Percentiles rank a stretch among this genome's conserved stretches.
phyloP scores from a whole-genome alignment of 2,888 invertebrate species.

The Pheosia tremula region DNA sequence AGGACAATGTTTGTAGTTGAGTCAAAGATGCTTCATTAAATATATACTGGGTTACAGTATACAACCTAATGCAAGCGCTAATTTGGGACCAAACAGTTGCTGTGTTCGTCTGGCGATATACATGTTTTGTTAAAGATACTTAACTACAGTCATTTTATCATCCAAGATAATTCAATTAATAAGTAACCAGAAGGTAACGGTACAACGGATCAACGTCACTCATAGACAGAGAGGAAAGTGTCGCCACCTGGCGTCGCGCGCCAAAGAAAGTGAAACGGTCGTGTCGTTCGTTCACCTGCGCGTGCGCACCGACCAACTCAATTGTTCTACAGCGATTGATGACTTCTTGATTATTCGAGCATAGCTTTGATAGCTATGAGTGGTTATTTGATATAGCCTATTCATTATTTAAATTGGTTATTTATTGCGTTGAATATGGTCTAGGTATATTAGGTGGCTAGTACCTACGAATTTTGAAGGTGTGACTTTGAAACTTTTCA shows the following conservation, averaged over 20 bases:
- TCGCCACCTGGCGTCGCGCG: slow-evolving; percentile 63
- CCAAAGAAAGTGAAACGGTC: slow-evolving; percentile 69
- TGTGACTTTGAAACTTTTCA: too few relatives aligned
- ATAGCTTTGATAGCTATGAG: neutral
- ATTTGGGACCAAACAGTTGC: too few relatives aligned
- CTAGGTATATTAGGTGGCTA: too few relatives aligned
- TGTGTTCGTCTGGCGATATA: too few relatives aligned
- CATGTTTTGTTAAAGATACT: slow-evolving; percentile 42
- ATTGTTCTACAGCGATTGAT: slow-evolving; percentile 21
- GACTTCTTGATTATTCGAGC: neutral
- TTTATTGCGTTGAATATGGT: too few relatives aligned
- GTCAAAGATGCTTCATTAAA: too few relatives aligned
- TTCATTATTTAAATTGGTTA: too few relatives aligned
- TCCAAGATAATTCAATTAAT: neutral
- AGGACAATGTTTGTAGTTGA: too few relatives aligned
- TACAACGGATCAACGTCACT: slow-evolving; percentile 15
- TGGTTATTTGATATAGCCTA: too few relatives aligned
- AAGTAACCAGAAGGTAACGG: neutral
- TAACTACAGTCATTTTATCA: neutral
- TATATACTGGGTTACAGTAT: too few relatives aligned
- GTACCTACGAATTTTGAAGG: too few relatives aligned
- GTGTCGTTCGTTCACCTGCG: slow-evolving; percentile 71
- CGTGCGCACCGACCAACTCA: slow-evolving; percentile 40
- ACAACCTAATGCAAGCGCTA: too few relatives aligned
- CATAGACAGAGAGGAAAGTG: slow-evolving; percentile 59